Evolutionary conservation across 2,888 invertebrate genomes (phyloP), one percentile per base, ranked within the genome.

Genomic region (Cylindroiulus punctatus): DNA sequence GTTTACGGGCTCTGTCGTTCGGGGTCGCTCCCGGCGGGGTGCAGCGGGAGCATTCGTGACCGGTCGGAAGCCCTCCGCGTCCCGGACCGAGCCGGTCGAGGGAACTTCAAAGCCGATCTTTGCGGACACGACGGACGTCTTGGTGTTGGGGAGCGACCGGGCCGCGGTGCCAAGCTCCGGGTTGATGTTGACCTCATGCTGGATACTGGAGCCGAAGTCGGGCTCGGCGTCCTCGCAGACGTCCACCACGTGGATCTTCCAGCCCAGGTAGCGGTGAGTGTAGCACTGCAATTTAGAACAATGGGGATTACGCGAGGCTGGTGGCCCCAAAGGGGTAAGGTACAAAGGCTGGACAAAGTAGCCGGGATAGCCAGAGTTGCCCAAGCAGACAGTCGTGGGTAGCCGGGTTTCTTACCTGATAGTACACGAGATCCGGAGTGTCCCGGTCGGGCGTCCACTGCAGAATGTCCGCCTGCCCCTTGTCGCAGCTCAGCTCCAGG

Each of bases 371-470:
- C n/a, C n/a, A n/a, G n/a, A n/a, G n/a, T n/a, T n/a, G n/a, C n/a
- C n/a, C n/a, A n/a, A n/a, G n/a, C n/a, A n/a, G n/a, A n/a, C n/a
- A n/a, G n/a, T n/a, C n/a, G n/a, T n/a, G n/a, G n/a, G n/a, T n/a
- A n/a, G n/a, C n/a, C n/a, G n/a, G n/a, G n/a, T n/a, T n/a, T 19
- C 76, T 89, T 90, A 96, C 96, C 93, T 96, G 98, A 91, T 98
- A 98, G 90, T 97, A 98, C 65, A 98, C 96, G 10, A 96, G 95
- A 90, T 97, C 95, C 0, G 98, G 97, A 0, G 97, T 97, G 89
- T 95, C 93, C 87, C 92, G 91, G 90, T 97, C 96, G 0, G 97
- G 97, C 0, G 94, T 96, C 96, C 97, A 98, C 88, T 94, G 94
- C 65, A 97, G 94, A 76, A 96, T 92, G 30, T 89, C 90, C 47